A percentile compares a stretch with the other conserved stretches of the same genome.
phyloP scores from a whole-genome alignment of 2,113 vertebrate species.

The Vidua macroura region DNA sequence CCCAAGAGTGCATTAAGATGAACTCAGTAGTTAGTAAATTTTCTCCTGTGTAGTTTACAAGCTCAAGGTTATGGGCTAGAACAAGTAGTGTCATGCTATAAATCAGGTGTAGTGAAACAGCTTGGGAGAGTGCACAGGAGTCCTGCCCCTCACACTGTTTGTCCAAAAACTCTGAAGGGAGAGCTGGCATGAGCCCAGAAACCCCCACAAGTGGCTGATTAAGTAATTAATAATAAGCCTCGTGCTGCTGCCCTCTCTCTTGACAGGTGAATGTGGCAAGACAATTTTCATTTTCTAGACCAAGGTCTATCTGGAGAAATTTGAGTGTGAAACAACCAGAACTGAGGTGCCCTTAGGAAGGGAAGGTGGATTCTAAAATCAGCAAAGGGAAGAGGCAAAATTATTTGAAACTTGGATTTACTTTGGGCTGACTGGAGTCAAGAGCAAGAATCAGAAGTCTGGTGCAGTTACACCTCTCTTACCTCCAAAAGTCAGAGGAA shows the following conservation, averaged over 20 bases:
- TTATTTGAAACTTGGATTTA: neutral
- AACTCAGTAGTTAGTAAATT: conserved; percentile 67
- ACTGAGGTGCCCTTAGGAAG: neutral
- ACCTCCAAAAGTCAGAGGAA: neutral
- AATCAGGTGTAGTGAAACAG: conserved; percentile 82
- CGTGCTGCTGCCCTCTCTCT: neutral
- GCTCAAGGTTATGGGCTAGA: conserved; percentile 78
- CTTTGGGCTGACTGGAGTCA: neutral
- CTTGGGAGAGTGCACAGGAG: conserved; percentile 65
- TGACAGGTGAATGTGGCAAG: neutral
- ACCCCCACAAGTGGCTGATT: neutral
- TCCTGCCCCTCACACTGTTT: conserved; percentile 57
- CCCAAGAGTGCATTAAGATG: conserved; percentile 33
- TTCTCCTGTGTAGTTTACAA: conserved; percentile 66
- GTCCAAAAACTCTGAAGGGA: conserved; percentile 63
- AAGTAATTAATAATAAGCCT: neutral
- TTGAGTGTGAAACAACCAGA: neutral
- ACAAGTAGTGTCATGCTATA: conserved; percentile 77
- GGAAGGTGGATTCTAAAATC: neutral
- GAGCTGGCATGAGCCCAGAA: neutral
- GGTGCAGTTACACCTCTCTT: neutral
- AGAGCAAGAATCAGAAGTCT: neutral
- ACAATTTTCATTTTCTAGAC: neutral
- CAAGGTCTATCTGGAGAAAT: neutral
- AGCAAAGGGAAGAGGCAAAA: neutral